Evolutionary conservation across 2,888 invertebrate genomes (phyloP).

Genomic region (Zeuzera pyrina): DNA sequence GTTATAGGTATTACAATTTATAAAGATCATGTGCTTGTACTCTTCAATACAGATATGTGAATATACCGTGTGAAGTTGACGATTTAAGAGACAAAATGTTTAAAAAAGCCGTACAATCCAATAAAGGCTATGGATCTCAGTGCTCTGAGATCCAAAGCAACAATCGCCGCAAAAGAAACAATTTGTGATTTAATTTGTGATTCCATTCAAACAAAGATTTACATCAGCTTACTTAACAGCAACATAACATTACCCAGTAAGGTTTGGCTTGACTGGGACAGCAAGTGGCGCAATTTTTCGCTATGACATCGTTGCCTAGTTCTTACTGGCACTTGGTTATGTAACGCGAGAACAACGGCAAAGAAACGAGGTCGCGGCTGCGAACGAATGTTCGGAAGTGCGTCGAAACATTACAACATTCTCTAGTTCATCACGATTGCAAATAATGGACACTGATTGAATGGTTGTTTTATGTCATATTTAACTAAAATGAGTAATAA

Average conservation of each 20-base stretch:
- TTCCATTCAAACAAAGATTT: slow-evolving; percentile 1
- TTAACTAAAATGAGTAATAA: no score
- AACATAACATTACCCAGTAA: slow-evolving; percentile 6
- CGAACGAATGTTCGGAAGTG: slow-evolving; percentile 36
- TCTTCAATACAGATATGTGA: no score
- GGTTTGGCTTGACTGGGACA: slow-evolving; percentile 8
- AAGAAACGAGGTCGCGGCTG: slow-evolving; percentile 59
- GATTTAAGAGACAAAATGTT: no score
- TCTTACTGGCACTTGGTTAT: slow-evolving; percentile 62
- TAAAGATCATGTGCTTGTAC: no score
- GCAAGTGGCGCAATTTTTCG: slow-evolving; percentile 67
- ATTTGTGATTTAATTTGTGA: no score
- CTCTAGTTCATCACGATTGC: neutral
- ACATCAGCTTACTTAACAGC: slow-evolving; percentile 9
- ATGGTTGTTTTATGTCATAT: no score
- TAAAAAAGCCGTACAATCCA: no score
- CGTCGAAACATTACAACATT: slow-evolving; percentile 14
- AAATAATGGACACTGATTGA: neutral
- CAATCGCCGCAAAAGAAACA: no score
- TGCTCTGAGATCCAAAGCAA: no score
- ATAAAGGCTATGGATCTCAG: no score
- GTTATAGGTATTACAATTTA: no score
- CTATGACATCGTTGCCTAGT: slow-evolving; percentile 71
- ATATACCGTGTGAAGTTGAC: no score
- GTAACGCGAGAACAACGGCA: slow-evolving; percentile 62